These are phyloP conservation scores for Agrotis segetum DNA, from an alignment of 2,888 invertebrate genomes.

Conservation along the genomic window DNA sequence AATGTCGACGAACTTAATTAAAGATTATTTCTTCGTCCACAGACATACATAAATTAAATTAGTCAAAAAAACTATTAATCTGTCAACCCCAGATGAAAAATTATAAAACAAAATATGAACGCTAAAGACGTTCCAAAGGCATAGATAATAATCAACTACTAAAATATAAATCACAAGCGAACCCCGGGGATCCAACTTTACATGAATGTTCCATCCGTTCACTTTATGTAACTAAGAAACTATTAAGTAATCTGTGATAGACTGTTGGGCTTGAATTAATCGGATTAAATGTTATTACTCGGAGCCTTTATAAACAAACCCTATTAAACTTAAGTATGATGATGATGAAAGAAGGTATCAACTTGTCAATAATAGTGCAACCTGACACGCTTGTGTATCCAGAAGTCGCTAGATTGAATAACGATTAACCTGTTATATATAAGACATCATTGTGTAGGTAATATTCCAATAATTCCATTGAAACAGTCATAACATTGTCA, in stretches of 20 bases:
- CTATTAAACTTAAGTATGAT: slow-evolving; percentile 39
- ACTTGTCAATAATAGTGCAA: slow-evolving; percentile 32
- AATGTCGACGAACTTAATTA: no score
- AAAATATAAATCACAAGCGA: slow-evolving; percentile 38
- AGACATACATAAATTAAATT: background rate
- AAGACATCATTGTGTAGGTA: slow-evolving; percentile 31
- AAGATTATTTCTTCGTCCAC: no score
- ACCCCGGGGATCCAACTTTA: slow-evolving; percentile 44
- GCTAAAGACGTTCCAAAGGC: slow-evolving; percentile 1
- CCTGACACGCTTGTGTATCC: background rate
- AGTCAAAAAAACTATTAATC: background rate
- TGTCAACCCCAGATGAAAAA: slow-evolving; percentile 9
- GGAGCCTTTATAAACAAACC: slow-evolving; percentile 30
- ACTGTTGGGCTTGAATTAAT: slow-evolving; percentile 35
- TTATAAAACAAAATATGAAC: background rate
- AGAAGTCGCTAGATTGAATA: slow-evolving; percentile 24
- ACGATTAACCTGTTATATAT: slow-evolving; percentile 29
- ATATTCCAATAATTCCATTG: slow-evolving; percentile 60
- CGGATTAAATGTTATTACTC: slow-evolving; percentile 37
- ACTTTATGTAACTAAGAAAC: slow-evolving; percentile 44
- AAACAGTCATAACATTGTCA: slow-evolving; percentile 52
- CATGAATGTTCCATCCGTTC: slow-evolving; percentile 32
- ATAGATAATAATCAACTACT: slow-evolving; percentile 16
- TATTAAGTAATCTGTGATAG: slow-evolving; percentile 37
- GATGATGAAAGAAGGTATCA: slow-evolving; percentile 55